Evolutionary conservation across 2,113 vertebrate species (phyloP), one percentile per base, ranked within the genome.

Genomic region (Zootoca vivipara): DNA sequence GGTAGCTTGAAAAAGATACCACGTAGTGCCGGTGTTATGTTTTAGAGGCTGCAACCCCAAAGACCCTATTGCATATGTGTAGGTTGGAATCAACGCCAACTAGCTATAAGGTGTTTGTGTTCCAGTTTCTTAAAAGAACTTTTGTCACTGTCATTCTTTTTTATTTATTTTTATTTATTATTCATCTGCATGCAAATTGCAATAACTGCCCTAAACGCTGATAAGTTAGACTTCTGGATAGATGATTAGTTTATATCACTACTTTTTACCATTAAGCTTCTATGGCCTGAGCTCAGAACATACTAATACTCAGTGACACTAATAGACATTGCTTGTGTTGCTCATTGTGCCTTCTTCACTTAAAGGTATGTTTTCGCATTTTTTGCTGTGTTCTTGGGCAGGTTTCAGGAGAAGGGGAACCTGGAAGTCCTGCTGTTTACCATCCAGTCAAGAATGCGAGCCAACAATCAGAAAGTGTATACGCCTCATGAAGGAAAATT

Each of bases 321-420:
- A 9, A 10, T 10, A 72, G 65, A 12, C 18, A 15, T 58, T 42
- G 62, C 42, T 74, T 85, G n/a, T 3, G 30, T 75, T 83, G 16
- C 86, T 46, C 35, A 73, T 7, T 22, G 16, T 30, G 9, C 33
- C 7, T 33, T 70, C 26, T 38, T 69, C 6, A 38, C 78, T 38
- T 58, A 28, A 38, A 82, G 15, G 78, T 16, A 22, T n/a, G 8
- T 4, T 87, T 74, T 81, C 30, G 72, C 83, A 42, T 16, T 0
- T 52, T 0, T 90, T 0, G 1, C 92, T 95, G 56, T 93, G 69
- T 75, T 92, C 33, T 90, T 64, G 2, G 77, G 52, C 94, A 99
- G 99, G 95, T 99, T 99, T 94, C 98, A 99, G 94, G 99, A 99
- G 96, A 99, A 99, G 82, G 98, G 99, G 4, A 99, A 99, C 86